A percentile compares a stretch with the other conserved stretches of the same genome.
Conservation (phyloP, 2,888 invertebrate species). For the Orgyia antiqua region DNA sequence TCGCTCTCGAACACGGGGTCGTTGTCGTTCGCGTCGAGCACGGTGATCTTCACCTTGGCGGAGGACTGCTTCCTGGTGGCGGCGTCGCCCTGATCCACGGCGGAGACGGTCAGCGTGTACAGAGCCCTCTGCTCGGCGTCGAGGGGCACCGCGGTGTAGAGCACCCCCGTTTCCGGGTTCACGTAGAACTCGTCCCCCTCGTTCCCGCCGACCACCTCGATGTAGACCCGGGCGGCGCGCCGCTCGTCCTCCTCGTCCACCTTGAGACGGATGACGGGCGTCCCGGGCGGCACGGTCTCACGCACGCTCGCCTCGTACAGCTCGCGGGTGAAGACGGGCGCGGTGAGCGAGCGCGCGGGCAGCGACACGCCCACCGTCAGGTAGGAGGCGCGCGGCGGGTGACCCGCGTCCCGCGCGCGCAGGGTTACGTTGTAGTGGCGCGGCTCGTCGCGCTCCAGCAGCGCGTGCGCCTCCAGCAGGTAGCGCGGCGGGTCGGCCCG, state of each 20-base stretch:
- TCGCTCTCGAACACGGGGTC: constrained; percentile 88
- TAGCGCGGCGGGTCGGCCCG: constrained; percentile 79
- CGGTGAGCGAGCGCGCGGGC: constrained; percentile 89
- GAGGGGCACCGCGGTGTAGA: constrained; percentile 88
- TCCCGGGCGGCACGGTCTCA: constrained; percentile 92
- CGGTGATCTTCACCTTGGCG: constrained; percentile 92
- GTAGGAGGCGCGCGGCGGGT: constrained; percentile 86
- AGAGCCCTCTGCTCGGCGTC: constrained; percentile 92
- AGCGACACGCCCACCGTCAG: constrained; percentile 89
- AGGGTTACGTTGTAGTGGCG: constrained; percentile 93
- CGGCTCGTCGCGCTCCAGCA: constrained; percentile 89
- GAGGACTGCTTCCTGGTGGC: constrained; percentile 92
- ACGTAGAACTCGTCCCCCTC: constrained; percentile 92
- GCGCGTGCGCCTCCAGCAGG: constrained; percentile 87
- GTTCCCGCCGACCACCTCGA: constrained; percentile 95
- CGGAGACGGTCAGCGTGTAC: constrained; percentile 93
- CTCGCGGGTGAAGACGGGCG: constrained; percentile 91
- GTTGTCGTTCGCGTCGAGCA: constrained; percentile 96
- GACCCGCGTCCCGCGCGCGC: constrained; percentile 89
- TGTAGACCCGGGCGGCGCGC: constrained; percentile 88
- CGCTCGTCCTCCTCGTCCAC: constrained; percentile 92
- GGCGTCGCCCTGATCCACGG: constrained; percentile 91
- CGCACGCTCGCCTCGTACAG: constrained; percentile 92
- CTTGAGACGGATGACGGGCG: constrained; percentile 91
- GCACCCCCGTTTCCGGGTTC: constrained; percentile 92